phyloP scores from a whole-genome alignment of 2,888 invertebrate genomes.

The Mesorhabditis spiculigera region DNA sequence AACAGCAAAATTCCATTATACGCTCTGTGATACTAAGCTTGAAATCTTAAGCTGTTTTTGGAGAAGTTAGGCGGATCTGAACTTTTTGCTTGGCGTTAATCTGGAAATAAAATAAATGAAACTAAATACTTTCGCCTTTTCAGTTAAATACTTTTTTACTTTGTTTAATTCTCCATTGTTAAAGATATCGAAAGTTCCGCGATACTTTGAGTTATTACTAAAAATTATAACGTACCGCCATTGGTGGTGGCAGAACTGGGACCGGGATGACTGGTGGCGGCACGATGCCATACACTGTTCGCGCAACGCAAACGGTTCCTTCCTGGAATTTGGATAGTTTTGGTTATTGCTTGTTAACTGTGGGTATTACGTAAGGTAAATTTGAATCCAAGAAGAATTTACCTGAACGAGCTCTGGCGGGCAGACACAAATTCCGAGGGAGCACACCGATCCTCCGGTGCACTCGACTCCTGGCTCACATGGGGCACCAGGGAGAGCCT shows the following conservation, averaged over 20 bases:
- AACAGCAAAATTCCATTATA: too few species aligned
- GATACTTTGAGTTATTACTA: neutral
- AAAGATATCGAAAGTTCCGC: neutral
- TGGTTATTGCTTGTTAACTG: neutral
- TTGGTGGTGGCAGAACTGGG: constrained; percentile 30
- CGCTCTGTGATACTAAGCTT: too few species aligned
- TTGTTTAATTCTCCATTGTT: neutral
- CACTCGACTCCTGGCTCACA: constrained; percentile 58
- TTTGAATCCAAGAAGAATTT: neutral
- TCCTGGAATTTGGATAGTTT: constrained; percentile 32
- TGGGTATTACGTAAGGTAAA: neutral
- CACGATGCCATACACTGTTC: constrained; percentile 54
- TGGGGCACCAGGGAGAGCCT: constrained; percentile 47
- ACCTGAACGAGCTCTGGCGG: constrained; percentile 51
- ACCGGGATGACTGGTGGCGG: constrained; percentile 36
- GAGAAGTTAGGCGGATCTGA: too few species aligned
- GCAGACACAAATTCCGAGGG: constrained; percentile 56
- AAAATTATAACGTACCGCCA: constrained; percentile 25
- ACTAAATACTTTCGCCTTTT: too few species aligned
- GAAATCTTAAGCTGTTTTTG: too few species aligned
- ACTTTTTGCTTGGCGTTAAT: too few species aligned
- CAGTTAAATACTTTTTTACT: too few species aligned
- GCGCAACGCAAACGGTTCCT: constrained; percentile 56
- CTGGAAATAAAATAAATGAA: too few species aligned
- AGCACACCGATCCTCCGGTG: constrained; percentile 57